Conservation (phyloP, 2,797 vertebrate genomes). For the Sebastes hopkinsi region DNA sequence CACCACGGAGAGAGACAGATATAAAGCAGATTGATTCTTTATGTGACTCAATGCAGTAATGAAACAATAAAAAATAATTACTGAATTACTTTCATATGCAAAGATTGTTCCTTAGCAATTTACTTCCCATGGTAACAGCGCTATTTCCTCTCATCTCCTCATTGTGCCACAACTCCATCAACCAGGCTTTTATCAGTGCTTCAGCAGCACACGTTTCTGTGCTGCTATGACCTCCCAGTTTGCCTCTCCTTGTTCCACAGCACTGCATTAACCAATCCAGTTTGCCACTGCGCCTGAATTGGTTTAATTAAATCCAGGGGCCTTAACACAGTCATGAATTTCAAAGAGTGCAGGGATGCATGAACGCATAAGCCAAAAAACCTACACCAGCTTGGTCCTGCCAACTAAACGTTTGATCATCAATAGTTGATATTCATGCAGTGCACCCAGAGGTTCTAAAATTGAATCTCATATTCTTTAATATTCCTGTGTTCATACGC, state of each 20-base stretch:
- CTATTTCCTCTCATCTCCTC: constrained; percentile 39
- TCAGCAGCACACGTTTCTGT: constrained; percentile 51
- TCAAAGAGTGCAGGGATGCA: constrained; percentile 69
- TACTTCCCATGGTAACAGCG: not conserved
- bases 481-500: constrained; percentile 60
- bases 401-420: constrained; percentile 75
- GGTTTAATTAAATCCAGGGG: constrained; percentile 81
- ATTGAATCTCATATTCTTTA: constrained; percentile 63
- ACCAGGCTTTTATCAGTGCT: constrained; percentile 53
- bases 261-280: constrained; percentile 66
- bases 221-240: constrained; percentile 62
- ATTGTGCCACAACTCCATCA: constrained; percentile 31
- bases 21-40: not conserved
- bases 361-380: constrained; percentile 58
- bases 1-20: not conserved
- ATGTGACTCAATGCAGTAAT: not conserved
- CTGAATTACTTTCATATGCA: constrained; percentile 13
- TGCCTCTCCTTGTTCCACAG: constrained; percentile 66
- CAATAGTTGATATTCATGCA: constrained; percentile 77
- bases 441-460: constrained; percentile 58
- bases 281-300: constrained; percentile 69
- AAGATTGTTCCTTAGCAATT: constrained; percentile 18
- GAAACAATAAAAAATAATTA: not conserved
- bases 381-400: constrained; percentile 53
- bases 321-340: constrained; percentile 76